phyloP scores from a whole-genome alignment of 2,113 vertebrate genomes.

The Calidris pygmaea region DNA sequence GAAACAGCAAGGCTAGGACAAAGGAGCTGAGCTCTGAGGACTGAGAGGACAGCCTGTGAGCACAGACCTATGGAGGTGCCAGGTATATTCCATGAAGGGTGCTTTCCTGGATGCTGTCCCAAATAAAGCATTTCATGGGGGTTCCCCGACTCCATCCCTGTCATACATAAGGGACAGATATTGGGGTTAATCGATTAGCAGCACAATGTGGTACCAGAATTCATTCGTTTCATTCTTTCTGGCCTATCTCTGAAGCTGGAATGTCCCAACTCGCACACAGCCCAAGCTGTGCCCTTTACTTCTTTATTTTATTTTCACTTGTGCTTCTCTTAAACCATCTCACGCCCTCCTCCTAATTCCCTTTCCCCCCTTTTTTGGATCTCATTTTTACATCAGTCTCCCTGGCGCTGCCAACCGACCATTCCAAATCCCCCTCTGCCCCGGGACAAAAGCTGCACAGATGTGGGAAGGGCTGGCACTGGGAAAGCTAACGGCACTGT shows the following conservation, averaged over 20 bases:
- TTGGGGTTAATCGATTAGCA: neutral
- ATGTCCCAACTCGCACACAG: neutral
- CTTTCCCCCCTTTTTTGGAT: slow-evolving; percentile 40
- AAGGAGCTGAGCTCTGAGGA: neutral
- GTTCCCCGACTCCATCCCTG: neutral
- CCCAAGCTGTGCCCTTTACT: slow-evolving; percentile 24
- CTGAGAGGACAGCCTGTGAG: rapidly evolving
- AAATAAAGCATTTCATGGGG: neutral
- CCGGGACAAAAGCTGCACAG: slow-evolving; percentile 76
- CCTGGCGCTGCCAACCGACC: slow-evolving; percentile 75
- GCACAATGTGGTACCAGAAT: neutral
- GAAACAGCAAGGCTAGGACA: neutral
- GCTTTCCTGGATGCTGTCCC: neutral
- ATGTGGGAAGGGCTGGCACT: slow-evolving; percentile 76
- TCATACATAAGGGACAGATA: neutral
- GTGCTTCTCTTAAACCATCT: slow-evolving; percentile 51
- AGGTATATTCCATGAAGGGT: rapidly evolving
- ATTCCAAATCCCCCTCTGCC: slow-evolving; percentile 78
- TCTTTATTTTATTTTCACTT: slow-evolving; percentile 32
- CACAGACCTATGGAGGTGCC: neutral
- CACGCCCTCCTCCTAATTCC: slow-evolving; percentile 48
- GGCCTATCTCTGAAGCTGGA: neutral
- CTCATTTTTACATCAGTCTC: slow-evolving; percentile 75
- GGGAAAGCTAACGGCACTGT: slow-evolving; percentile 66
- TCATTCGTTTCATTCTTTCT: neutral